Percentiles rank a stretch among this genome's conserved stretches.
These are phyloP conservation scores for Lates japonicus DNA, from an alignment of 2,797 vertebrate species.

Conservation along the genomic window DNA sequence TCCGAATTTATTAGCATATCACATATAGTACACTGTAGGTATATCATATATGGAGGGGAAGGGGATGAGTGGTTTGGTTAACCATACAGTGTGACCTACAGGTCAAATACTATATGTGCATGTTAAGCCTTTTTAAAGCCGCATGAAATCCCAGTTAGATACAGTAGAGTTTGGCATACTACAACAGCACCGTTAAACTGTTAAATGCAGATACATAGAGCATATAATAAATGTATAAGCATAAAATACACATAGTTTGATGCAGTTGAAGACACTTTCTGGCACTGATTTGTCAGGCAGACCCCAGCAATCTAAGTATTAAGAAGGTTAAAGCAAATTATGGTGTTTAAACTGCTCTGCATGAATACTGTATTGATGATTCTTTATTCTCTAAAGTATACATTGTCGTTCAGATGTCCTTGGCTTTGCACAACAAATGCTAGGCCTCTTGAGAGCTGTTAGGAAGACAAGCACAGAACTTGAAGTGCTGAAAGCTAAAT, in stretches of 20 bases:
- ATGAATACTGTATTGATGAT: too few species aligned
- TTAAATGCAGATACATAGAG: conserved; percentile 6
- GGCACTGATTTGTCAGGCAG: conserved; percentile 23
- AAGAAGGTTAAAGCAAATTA: conserved; percentile 1
- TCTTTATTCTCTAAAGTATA: conserved; percentile 8
- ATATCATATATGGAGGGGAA: conserved; percentile 31
- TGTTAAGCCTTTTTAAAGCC: conserved; percentile 27
- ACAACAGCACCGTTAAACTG: not conserved
- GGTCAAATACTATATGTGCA: conserved; percentile 41
- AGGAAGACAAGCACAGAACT: conserved; percentile 38
- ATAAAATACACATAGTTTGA: not conserved
- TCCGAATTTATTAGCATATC: conserved; percentile 78
- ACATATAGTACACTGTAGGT: conserved; percentile 54
- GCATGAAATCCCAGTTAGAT: conserved; percentile 14
- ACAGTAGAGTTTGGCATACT: not conserved
- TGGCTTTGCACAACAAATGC: conserved; percentile 42
- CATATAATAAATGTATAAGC: not conserved
- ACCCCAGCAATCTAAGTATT: not conserved
- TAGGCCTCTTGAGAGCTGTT: conserved; percentile 22
- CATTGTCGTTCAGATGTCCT: conserved; percentile 49
- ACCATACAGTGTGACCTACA: conserved; percentile 1
- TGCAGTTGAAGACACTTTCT: not conserved
- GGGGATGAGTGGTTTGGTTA: conserved; percentile 16
- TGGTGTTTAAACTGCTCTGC: too few species aligned
- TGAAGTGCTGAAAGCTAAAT: conserved; percentile 32